Evolutionary conservation across 2,797 vertebrate genomes (phyloP), one percentile per base, ranked within the genome.

Genomic region (Hemibagrus guttatus): DNA sequence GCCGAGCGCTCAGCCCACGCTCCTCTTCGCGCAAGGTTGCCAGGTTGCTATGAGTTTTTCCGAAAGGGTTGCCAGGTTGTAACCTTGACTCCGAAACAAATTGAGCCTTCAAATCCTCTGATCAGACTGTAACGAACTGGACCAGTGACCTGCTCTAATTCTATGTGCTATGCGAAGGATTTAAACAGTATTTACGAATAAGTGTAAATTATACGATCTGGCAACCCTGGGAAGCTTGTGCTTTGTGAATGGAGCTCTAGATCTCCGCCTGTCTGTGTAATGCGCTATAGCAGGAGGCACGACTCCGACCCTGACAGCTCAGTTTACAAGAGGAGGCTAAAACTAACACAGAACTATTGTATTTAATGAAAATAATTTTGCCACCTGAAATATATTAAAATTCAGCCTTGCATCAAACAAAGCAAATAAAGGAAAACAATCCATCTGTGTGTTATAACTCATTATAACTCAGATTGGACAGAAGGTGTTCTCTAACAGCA

Each of bases 251-350:
- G 74, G 72, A 92, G 58, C 91, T 89, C 85, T 90, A 87, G 93
- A 95, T 94, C 94, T 94, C 95, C 96, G 91, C 92, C 96, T 96
- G 93, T 94, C 90, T 95, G 95, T 89, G 90, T 9, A 6, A 76
- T 35, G 11, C 42, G 78, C 28, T 83, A 88, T 12, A 63, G 64
- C 80, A 66, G 61, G 80, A 83, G 19, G 8, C 19, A 7, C 14
- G 12, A 8, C 11, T 52, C 46, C 46, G 63, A 66, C 4, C 1
- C 39, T 2, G 26, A 35, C 28, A 52, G 12, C 46, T 28, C 68
- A 26, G 52, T 19, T 5, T 1, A 78, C 16, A 31, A 16, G 26
- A 56, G 8, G 1, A 19, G 17, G 16, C 6, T 19, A 9, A 75
- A 54, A 52, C 42, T 13, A 49, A 9, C 26, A 52, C 46, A 28